Evolutionary conservation across 1,140 invertebrate genomes (phyloP).

Genomic region (Bombus breviceps): DNA sequence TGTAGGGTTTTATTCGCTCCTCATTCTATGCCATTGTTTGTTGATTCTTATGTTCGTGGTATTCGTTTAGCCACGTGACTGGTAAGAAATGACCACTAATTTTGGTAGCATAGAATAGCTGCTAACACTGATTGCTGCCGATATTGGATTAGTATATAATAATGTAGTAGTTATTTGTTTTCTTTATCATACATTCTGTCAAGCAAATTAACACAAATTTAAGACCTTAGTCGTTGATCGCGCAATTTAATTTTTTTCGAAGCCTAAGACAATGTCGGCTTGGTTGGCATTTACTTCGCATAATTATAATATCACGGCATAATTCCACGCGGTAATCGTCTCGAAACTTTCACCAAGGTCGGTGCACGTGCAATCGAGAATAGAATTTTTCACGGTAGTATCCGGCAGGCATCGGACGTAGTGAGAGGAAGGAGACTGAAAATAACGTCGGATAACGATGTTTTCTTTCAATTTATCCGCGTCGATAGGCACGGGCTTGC

Average conservation of each 20-base stretch:
- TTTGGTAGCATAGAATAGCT: too few species aligned
- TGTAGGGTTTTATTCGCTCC: too few species aligned
- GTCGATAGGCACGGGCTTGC: slow-evolving; percentile 48
- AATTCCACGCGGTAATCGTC: neutral
- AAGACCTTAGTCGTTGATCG: neutral
- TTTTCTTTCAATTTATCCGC: slow-evolving; percentile 65
- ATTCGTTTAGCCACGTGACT: too few species aligned
- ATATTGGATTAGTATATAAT: too few species aligned
- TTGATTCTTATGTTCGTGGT: too few species aligned
- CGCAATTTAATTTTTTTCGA: neutral
- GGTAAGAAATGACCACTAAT: too few species aligned
- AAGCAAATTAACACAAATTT: neutral
- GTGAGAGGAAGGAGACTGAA: slow-evolving; percentile 23
- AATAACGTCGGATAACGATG: slow-evolving; percentile 63
- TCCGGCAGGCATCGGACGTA: neutral
- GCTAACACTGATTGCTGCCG: too few species aligned
- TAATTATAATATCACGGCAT: slow-evolving; percentile 14
- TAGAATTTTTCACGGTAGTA: slow-evolving; percentile 25
- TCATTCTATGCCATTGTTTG: too few species aligned
- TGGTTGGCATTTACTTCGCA: neutral
- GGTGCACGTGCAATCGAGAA: neutral
- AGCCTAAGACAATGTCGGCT: too few species aligned
- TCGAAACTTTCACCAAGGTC: neutral
- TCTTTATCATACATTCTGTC: neutral
- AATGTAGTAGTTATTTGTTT: too few species aligned